These are phyloP conservation scores for Leptodactylus fuscus DNA, from an alignment of 2,113 vertebrate genomes.

Conservation along the genomic window DNA sequence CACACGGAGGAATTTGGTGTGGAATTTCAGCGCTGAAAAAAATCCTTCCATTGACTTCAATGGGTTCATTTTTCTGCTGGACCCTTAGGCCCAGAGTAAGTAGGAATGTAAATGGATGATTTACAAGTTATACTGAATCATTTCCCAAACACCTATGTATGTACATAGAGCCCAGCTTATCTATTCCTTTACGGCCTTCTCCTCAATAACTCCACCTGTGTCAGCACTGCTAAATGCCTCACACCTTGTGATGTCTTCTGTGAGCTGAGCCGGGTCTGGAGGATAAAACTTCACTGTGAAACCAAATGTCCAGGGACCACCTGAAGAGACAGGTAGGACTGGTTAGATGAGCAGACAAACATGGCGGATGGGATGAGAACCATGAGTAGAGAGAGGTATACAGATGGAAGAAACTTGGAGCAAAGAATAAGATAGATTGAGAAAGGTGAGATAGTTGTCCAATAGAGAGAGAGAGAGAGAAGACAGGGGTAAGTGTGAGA, in stretches of 20 bases:
- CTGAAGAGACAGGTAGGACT: conserved; percentile 67
- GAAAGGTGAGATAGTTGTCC: not conserved
- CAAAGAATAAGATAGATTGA: not conserved
- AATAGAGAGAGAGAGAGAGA: not conserved
- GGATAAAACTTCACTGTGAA: conserved; percentile 98
- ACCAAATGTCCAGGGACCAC: conserved; percentile 89
- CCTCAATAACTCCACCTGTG: not conserved
- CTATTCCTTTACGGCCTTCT: not conserved
- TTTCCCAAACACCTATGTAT: too few species aligned
- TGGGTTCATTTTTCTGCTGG: too few species aligned
- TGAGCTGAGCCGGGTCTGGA: conserved; percentile 95
- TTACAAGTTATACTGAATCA: too few species aligned
- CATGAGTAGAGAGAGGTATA: too few species aligned
- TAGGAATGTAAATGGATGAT: too few species aligned
- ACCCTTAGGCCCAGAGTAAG: too few species aligned
- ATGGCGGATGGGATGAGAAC: conserved; percentile 63
- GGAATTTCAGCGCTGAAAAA: too few species aligned
- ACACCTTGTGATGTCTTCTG: conserved; percentile 97
- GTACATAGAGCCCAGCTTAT: too few species aligned
- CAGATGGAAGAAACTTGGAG: not conserved
- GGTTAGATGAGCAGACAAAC: conserved; percentile 50
- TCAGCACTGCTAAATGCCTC: conserved; percentile 28
- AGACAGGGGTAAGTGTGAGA: not conserved
- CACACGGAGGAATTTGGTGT: too few species aligned
- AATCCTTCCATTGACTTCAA: too few species aligned